These are phyloP conservation scores for Watsonalla cultraria DNA, from an alignment of 2,888 invertebrate genomes.

Conservation along the genomic window DNA sequence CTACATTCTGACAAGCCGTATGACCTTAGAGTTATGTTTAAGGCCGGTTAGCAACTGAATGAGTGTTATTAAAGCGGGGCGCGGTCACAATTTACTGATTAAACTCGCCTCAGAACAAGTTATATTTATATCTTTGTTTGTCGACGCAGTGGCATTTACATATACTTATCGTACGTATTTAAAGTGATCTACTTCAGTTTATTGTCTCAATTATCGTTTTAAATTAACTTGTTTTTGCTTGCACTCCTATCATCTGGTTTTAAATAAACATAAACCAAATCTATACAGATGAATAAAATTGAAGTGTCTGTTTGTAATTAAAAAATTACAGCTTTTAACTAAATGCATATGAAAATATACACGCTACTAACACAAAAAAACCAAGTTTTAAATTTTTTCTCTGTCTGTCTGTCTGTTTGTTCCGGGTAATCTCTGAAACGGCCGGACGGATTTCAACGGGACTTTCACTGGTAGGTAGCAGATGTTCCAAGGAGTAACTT, in stretches of 20 bases:
- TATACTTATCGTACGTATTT: slow-evolving; percentile 22
- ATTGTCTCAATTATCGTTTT: slow-evolving; percentile 4
- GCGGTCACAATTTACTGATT: slow-evolving; percentile 21
- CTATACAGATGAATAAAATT: no score
- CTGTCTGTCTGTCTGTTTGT: no score
- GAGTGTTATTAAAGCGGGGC: slow-evolving; percentile 10
- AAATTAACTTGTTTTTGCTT: neutral
- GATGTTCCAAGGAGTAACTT: no score
- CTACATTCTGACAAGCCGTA: neutral
- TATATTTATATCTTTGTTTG: slow-evolving; percentile 35
- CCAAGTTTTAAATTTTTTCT: no score
- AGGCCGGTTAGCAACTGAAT: slow-evolving; percentile 1
- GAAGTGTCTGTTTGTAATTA: no score
- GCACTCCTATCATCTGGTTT: neutral
- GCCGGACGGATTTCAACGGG: no score
- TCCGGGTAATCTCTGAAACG: no score
- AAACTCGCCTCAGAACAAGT: slow-evolving; percentile 30
- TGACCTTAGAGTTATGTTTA: neutral
- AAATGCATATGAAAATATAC: no score
- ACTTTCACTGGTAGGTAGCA: no score
- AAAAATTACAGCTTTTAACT: no score
- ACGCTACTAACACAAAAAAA: no score
- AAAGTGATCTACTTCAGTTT: slow-evolving; percentile 20
- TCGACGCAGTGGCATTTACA: slow-evolving; percentile 29
- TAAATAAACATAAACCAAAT: neutral